Evolutionary conservation across 1,140 invertebrate species (phyloP).

Genomic region (Aricia agestis): DNA sequence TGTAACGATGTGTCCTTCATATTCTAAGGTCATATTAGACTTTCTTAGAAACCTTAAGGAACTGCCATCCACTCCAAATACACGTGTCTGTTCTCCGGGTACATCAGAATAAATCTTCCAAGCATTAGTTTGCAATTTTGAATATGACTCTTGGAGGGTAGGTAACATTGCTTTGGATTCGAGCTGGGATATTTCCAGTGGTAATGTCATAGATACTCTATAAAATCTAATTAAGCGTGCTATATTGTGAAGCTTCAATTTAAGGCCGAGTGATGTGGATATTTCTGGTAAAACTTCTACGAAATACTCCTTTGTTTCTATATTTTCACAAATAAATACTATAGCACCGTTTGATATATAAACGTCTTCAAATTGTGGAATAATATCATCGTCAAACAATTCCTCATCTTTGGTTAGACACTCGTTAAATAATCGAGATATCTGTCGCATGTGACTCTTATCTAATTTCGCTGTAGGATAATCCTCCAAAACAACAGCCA

Average conservation of each 20-base stretch:
- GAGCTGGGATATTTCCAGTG: slow-evolving; percentile 49
- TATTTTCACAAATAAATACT: slow-evolving; percentile 65
- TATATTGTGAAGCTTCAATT: slow-evolving; percentile 52
- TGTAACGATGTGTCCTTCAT: slow-evolving; percentile 45
- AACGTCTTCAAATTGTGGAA: slow-evolving; percentile 61
- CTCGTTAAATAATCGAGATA: slow-evolving; percentile 61
- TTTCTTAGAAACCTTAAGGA: slow-evolving; percentile 57
- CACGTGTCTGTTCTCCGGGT: slow-evolving; percentile 57
- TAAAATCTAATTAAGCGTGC: slow-evolving; percentile 57
- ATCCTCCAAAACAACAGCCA: slow-evolving; percentile 54
- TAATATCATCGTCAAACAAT: slow-evolving; percentile 45
- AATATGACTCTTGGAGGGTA: slow-evolving; percentile 45
- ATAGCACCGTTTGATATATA: slow-evolving; percentile 64
- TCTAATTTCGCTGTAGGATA: slow-evolving; percentile 63
- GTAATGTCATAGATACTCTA: slow-evolving; percentile 53
- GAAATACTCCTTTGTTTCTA: slow-evolving; percentile 65
- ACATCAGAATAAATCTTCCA: slow-evolving; percentile 67
- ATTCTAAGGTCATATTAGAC: slow-evolving; percentile 47
- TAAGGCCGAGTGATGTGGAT: slow-evolving; percentile 54
- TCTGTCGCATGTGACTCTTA: slow-evolving; percentile 51
- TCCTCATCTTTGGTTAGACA: slow-evolving; percentile 61
- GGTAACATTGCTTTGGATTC: slow-evolving; percentile 50
- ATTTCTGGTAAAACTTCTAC: slow-evolving; percentile 55
- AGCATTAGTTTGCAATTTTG: slow-evolving; percentile 50
- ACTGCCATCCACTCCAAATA: slow-evolving; percentile 60